Evolutionary conservation across 2,113 vertebrate species (phyloP).

Genomic region (Antennarius striatus): DNA sequence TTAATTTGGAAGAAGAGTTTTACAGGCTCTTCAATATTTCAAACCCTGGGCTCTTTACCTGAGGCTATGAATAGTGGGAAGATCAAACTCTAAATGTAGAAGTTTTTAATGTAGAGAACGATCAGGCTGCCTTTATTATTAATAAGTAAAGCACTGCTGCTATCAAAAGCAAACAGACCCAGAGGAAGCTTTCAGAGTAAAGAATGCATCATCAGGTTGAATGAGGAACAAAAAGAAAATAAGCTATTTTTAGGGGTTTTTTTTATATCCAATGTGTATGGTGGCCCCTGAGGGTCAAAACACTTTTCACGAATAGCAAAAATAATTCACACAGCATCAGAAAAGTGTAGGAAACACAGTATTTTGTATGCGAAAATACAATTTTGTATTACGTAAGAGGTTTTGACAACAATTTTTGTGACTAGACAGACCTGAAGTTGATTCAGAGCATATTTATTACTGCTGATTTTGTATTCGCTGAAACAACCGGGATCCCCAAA

Average conservation of each 20-base stretch:
- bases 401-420: no score
- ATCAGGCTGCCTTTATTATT: constrained; percentile 59
- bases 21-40: constrained; percentile 66
- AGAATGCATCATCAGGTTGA: constrained; percentile 20
- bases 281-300: no score
- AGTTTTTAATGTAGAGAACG: constrained; percentile 67
- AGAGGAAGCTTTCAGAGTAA: constrained; percentile 37
- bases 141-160: constrained; percentile 54
- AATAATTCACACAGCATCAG: no score
- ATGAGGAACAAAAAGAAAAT: constrained; percentile 2
- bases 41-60: constrained; percentile 67
- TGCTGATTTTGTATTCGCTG: no score
- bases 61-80: constrained; percentile 28
- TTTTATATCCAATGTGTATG: neutral
- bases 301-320: no score
- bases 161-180: constrained; percentile 61
- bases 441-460: no score
- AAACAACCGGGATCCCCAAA: no score
- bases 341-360: no score
- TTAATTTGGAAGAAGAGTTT: constrained; percentile 73
- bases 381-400: no score
- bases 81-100: constrained; percentile 62
- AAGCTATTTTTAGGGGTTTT: neutral
- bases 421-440: no score
- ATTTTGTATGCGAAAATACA: no score